Percentiles rank a stretch among this genome's conserved stretches.
phyloP scores from a whole-genome alignment of 2,113 vertebrate species.

The Rousettus leschenaultii region DNA sequence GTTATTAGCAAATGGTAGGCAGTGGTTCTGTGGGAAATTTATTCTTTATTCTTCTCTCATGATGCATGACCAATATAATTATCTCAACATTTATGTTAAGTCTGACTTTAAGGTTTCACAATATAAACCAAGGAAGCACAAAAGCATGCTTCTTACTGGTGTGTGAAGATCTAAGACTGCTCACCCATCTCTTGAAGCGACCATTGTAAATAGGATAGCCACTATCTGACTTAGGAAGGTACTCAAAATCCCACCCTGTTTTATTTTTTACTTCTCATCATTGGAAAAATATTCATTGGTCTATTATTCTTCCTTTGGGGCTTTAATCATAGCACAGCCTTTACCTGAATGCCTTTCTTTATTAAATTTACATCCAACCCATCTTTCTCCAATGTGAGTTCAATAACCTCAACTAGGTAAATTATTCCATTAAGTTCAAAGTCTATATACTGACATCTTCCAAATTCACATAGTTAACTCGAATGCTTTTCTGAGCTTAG shows the following conservation, averaged over 20 bases:
- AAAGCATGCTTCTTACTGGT: not conserved
- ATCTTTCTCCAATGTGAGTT: not conserved
- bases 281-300: not conserved
- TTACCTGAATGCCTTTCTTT: not conserved
- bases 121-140: not conserved
- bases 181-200: not conserved
- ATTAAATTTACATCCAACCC: not conserved
- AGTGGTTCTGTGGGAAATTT: not conserved
- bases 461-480: not conserved
- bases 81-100: not conserved
- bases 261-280: not conserved
- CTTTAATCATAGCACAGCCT: not conserved
- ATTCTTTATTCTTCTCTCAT: not conserved
- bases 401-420: not conserved
- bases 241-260: not conserved
- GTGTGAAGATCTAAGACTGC: not conserved
- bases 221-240: not conserved
- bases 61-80: not conserved
- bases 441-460: not conserved
- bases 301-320: not conserved
- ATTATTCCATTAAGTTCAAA: not conserved
- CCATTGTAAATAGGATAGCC: not conserved
- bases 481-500: not conserved
- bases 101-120: slow-evolving; percentile 1
- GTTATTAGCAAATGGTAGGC: not conserved